Conservation (phyloP, 2,113 vertebrate species). For the Spea multiplicata region DNA sequence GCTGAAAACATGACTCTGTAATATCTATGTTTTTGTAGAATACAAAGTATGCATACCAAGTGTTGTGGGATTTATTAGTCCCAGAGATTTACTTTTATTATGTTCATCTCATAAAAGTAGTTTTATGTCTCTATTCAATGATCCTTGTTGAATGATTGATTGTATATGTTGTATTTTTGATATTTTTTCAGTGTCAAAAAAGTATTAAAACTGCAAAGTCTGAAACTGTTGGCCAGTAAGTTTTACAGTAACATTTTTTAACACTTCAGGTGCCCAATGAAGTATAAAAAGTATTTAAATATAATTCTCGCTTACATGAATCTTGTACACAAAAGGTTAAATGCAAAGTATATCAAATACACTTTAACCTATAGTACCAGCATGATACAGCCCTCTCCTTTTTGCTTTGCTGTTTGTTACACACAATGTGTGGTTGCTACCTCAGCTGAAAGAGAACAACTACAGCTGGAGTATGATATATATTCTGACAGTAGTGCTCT, state of each 20-base stretch:
- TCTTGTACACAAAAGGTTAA: too few species aligned
- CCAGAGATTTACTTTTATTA: slow-evolving; percentile 19
- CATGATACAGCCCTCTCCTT: too few species aligned
- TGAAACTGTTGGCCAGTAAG: not conserved
- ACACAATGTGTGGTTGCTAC: too few species aligned
- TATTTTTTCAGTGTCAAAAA: not conserved
- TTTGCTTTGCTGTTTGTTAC: too few species aligned
- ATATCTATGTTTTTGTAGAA: slow-evolving; percentile 31
- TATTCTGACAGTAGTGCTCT: too few species aligned
- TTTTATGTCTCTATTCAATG: not conserved
- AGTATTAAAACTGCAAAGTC: not conserved
- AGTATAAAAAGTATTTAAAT: too few species aligned
- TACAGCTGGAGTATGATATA: too few species aligned
- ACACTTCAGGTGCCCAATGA: too few species aligned
- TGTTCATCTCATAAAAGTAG: not conserved
- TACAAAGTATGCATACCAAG: slow-evolving; percentile 8
- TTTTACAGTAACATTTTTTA: not conserved
- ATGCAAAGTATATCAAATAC: too few species aligned
- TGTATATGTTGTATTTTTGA: not conserved
- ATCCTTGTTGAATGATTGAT: not conserved
- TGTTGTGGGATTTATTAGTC: slow-evolving; percentile 12
- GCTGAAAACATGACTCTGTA: slow-evolving; percentile 28
- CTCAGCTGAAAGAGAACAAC: too few species aligned
- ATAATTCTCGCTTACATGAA: too few species aligned
- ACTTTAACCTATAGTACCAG: too few species aligned